phyloP scores from a whole-genome alignment of 2,113 vertebrate genomes.

The Mirza zaza region DNA sequence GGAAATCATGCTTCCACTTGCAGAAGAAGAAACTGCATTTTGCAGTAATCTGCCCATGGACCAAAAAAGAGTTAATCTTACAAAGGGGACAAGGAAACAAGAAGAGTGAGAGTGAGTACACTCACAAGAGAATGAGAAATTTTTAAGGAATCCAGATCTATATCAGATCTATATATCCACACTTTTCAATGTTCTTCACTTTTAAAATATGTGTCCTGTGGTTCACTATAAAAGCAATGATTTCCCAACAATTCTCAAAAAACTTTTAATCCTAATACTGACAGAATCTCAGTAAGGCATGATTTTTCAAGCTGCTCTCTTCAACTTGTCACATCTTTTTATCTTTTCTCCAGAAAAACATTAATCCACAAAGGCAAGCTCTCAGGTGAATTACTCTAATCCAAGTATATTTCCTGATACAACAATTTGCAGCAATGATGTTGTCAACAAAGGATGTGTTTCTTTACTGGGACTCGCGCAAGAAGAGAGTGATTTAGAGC shows the following conservation, averaged over 20 bases:
- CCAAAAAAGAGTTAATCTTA: background rate
- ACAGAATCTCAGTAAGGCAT: background rate
- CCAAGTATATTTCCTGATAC: slow-evolving; percentile 4
- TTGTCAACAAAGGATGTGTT: background rate
- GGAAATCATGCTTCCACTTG: background rate
- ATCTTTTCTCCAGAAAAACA: background rate
- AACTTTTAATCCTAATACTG: background rate
- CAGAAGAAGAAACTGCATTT: background rate
- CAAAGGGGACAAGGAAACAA: background rate
- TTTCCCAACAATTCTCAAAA: slow-evolving; percentile 11
- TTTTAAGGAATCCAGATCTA: background rate
- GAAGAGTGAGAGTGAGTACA: background rate
- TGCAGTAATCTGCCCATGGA: background rate
- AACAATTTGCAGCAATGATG: background rate
- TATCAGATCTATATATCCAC: background rate
- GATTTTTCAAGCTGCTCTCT: background rate
- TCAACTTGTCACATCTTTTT: slow-evolving; percentile 19
- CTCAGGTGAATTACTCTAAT: background rate
- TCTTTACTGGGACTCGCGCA: background rate
- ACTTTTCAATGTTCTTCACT: slow-evolving; percentile 2
- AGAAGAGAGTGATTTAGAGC: background rate
- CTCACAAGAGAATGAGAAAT: background rate
- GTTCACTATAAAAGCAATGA: background rate
- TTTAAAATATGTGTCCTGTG: background rate
- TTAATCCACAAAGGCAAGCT: slow-evolving; percentile 29